Conservation (phyloP, 2,888 invertebrate genomes). For the Thymelicus acteon region DNA sequence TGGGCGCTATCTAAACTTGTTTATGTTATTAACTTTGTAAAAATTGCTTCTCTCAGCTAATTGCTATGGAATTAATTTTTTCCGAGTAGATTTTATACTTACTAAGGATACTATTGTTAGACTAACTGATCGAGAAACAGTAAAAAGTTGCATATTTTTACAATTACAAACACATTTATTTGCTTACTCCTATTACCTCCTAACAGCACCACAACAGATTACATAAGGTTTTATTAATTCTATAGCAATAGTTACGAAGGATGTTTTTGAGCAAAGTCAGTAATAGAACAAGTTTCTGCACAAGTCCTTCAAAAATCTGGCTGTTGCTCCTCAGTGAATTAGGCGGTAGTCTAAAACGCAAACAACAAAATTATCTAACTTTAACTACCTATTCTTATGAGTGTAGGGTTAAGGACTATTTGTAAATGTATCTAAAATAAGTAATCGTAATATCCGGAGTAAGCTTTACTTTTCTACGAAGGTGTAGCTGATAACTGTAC, state of each 20-base stretch:
- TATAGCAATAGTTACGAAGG: neutral
- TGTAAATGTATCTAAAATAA: slow-evolving; percentile 63
- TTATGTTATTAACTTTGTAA: neutral
- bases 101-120: no score
- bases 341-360: slow-evolving; percentile 50
- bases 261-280: slow-evolving; percentile 4
- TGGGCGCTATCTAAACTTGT: slow-evolving; percentile 26
- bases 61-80: neutral
- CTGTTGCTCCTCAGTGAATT: slow-evolving; percentile 50
- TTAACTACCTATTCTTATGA: slow-evolving; percentile 81
- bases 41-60: neutral
- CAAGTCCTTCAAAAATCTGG: neutral
- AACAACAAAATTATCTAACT: slow-evolving; percentile 41
- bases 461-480: slow-evolving; percentile 81
- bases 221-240: neutral
- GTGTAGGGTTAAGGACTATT: slow-evolving; percentile 77
- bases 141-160: no score
- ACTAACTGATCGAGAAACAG: no score
- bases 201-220: no score
- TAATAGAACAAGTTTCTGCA: slow-evolving; percentile 10
- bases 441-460: slow-evolving; percentile 66
- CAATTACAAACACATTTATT: no score
- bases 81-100: neutral
- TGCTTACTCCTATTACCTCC: no score
- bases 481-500: slow-evolving; percentile 62